These are phyloP conservation scores for Eilema depressum DNA, from an alignment of 2,888 invertebrate species.

Conservation along the genomic window DNA sequence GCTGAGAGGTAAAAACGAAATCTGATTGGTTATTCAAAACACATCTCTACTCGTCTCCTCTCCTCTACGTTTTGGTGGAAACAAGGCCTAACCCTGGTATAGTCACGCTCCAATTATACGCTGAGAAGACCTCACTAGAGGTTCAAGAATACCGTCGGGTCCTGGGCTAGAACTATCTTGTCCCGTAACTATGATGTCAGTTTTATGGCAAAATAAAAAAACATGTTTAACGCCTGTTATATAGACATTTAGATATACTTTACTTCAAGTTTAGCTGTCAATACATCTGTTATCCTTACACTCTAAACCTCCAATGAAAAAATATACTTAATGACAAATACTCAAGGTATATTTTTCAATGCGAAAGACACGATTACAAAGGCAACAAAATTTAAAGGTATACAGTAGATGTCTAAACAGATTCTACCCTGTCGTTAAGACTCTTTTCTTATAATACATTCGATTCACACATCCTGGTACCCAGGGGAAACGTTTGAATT, in stretches of 20 bases:
- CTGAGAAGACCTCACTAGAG: too few relatives aligned
- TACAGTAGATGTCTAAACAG: slow-evolving; percentile 42
- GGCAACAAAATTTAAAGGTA: slow-evolving; percentile 48
- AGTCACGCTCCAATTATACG: too few relatives aligned
- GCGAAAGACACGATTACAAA: slow-evolving; percentile 51
- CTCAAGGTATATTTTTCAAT: slow-evolving; percentile 43
- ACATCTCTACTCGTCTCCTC: too few relatives aligned
- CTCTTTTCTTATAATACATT: slow-evolving; percentile 22
- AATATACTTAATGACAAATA: slow-evolving; percentile 39
- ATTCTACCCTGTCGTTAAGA: slow-evolving; percentile 55
- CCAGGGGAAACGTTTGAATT: slow-evolving; percentile 2
- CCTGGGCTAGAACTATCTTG: too few relatives aligned
- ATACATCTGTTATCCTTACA: slow-evolving; percentile 25
- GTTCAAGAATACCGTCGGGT: too few relatives aligned
- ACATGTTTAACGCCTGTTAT: too few relatives aligned
- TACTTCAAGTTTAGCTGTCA: slow-evolving; percentile 34
- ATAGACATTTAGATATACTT: slow-evolving; percentile 12
- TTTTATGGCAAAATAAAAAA: slow-evolving; percentile 3
- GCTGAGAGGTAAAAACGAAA: too few relatives aligned
- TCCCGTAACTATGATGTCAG: too few relatives aligned
- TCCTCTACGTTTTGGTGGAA: too few relatives aligned
- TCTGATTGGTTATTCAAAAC: too few relatives aligned
- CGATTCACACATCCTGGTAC: slow-evolving; percentile 32
- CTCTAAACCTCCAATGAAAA: slow-evolving; percentile 30
- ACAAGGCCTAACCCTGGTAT: too few relatives aligned